Conservation (phyloP, 2,797 vertebrate genomes). For the Apogon hyalosoma region DNA sequence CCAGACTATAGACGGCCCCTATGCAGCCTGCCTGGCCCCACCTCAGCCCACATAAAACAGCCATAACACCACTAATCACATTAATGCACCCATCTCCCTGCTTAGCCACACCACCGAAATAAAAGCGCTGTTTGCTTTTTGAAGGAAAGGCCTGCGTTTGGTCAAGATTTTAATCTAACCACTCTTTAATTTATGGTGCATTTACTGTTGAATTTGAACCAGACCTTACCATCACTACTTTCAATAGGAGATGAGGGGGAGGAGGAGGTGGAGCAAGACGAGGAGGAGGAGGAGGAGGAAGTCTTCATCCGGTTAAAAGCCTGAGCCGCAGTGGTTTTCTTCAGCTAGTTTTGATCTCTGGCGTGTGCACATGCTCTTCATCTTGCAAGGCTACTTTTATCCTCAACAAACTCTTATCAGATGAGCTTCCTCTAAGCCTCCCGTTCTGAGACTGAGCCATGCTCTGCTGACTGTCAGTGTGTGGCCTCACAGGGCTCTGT, state of each 20-base stretch:
- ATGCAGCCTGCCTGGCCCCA: constrained; percentile 62
- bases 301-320: constrained; percentile 74
- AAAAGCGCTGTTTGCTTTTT: constrained; percentile 68
- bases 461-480: constrained; percentile 46
- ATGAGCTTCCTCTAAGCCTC: constrained; percentile 66
- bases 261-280: constrained; percentile 7
- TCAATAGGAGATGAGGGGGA: constrained; percentile 73
- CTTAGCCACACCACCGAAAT: constrained; percentile 66
- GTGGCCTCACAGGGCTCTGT: constrained; percentile 22
- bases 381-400: constrained; percentile 71
- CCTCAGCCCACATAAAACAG: constrained; percentile 79
- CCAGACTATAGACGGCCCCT: constrained; percentile 55
- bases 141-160: constrained; percentile 65
- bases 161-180: constrained; percentile 77
- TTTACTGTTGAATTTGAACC: constrained; percentile 82
- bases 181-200: constrained; percentile 81
- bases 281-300: constrained; percentile 62
- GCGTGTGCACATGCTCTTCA: constrained; percentile 63
- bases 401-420: constrained; percentile 79
- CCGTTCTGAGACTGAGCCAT: constrained; percentile 50
- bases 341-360: constrained; percentile 69
- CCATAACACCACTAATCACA: constrained; percentile 81
- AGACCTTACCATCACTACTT: constrained; percentile 77
- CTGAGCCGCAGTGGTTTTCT: constrained; percentile 56
- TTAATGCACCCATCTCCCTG: constrained; percentile 73